Conservation (phyloP, 35 echinoderm and acorn worm genomes). For the Acanthaster planci region DNA sequence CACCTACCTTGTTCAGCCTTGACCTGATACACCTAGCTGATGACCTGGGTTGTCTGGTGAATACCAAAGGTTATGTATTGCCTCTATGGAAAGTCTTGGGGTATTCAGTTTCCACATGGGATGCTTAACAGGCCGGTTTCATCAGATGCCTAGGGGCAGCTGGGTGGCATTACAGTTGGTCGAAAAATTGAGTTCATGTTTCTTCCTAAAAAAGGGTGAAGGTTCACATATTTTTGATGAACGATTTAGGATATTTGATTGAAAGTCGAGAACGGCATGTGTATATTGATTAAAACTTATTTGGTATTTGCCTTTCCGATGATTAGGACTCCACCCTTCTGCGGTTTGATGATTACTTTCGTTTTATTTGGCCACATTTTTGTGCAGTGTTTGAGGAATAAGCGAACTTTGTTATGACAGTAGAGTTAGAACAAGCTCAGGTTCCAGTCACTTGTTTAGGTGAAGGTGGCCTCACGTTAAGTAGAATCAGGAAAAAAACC, state of each 20-base stretch:
- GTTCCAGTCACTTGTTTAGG: neutral
- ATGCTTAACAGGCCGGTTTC: neutral
- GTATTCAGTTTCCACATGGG: neutral
- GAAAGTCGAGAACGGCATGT: neutral
- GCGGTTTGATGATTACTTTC: neutral
- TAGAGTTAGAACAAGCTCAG: neutral
- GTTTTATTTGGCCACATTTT: neutral
- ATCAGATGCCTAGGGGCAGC: neutral
- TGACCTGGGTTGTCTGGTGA: neutral
- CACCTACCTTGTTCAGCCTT: neutral
- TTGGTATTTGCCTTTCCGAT: neutral
- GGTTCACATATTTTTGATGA: too few relatives aligned
- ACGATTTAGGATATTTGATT: too few relatives aligned
- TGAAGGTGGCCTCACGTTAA: neutral
- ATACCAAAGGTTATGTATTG: neutral
- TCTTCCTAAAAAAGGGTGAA: neutral
- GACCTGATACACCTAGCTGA: neutral
- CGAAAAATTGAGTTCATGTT: neutral
- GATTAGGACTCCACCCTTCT: neutral
- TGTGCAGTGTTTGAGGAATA: neutral
- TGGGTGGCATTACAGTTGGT: neutral
- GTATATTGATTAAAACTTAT: neutral
- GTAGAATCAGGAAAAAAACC: neutral
- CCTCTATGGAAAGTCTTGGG: too few relatives aligned
- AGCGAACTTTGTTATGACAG: neutral